Percentiles rank a stretch among this genome's conserved stretches.
Evolutionary conservation across 2,113 vertebrate genomes (phyloP).

Genomic region (Atractosteus spatula): DNA sequence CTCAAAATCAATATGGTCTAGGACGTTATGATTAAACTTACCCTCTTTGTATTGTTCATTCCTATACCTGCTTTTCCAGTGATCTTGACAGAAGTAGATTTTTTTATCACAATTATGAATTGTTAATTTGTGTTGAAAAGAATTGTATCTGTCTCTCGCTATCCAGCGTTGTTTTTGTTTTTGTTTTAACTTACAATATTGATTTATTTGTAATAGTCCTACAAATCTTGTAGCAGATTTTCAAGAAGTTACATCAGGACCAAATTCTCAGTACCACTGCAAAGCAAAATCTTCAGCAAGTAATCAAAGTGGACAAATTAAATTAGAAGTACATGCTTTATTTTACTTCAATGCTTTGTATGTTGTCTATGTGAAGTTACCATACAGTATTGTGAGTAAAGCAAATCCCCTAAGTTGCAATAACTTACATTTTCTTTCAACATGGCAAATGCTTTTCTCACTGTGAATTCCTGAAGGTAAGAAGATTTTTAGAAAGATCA

Average conservation of each 20-base stretch:
- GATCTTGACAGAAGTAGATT: slow-evolving; percentile 64
- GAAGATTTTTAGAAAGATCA: background rate
- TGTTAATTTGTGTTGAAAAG: slow-evolving; percentile 68
- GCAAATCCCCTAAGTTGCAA: slow-evolving; percentile 15
- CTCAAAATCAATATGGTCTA: slow-evolving; percentile 83
- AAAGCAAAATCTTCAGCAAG: background rate
- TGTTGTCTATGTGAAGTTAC: slow-evolving; percentile 14
- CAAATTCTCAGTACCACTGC: background rate
- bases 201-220: slow-evolving; percentile 17
- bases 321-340: slow-evolving; percentile 7
- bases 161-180: slow-evolving; percentile 7
- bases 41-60: slow-evolving; percentile 77
- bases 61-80: slow-evolving; percentile 63
- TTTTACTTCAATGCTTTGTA: slow-evolving; percentile 17
- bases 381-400: slow-evolving; percentile 4
- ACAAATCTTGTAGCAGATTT: slow-evolving; percentile 6
- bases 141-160: slow-evolving; percentile 56
- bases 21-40: slow-evolving; percentile 82
- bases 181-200: slow-evolving; percentile 10
- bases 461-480: slow-evolving; percentile 28
- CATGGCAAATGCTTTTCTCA: slow-evolving; percentile 27
- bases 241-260: background rate
- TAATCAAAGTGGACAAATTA: background rate
- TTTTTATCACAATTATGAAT: slow-evolving; percentile 67
- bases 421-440: slow-evolving; percentile 32